Conservation (phyloP, 1,140 invertebrate species). For the Drosophila ambigua region DNA sequence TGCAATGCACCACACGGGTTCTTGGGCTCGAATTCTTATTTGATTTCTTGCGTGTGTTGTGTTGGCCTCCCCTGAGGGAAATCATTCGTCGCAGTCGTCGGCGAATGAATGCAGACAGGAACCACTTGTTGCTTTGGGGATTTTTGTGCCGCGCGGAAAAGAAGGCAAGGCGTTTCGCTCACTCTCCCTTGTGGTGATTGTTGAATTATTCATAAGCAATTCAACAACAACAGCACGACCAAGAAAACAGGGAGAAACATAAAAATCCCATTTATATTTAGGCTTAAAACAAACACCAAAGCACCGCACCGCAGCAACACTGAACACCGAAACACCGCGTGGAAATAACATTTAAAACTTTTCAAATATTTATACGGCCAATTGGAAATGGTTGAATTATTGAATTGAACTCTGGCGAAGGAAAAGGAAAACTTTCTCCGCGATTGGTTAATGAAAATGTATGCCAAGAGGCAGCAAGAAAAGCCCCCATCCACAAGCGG, state of each 20-base stretch:
- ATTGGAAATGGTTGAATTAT: slow-evolving; percentile 52
- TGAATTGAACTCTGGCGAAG: slow-evolving; percentile 25
- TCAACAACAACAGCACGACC: slow-evolving; percentile 7
- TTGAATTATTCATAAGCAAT: slow-evolving; percentile 53
- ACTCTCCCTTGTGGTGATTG: background rate
- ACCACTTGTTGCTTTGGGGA: slow-evolving; percentile 43
- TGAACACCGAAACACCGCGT: no score
- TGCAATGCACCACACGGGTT: slow-evolving; percentile 38
- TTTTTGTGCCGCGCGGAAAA: slow-evolving; percentile 19
- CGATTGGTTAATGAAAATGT: slow-evolving; percentile 63
- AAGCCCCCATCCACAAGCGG: slow-evolving; percentile 19
- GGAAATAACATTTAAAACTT: slow-evolving; percentile 51
- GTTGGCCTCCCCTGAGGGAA: background rate
- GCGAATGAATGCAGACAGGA: background rate
- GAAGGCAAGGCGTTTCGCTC: slow-evolving; percentile 12
- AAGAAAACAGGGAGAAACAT: slow-evolving; percentile 32
- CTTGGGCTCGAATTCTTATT: slow-evolving; percentile 21
- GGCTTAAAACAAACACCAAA: slow-evolving; percentile 41
- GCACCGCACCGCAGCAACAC: background rate
- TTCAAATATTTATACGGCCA: slow-evolving; percentile 53
- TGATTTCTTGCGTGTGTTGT: slow-evolving; percentile 1
- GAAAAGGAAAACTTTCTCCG: slow-evolving; percentile 32
- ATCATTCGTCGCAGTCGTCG: background rate
- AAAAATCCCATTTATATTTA: slow-evolving; percentile 61
- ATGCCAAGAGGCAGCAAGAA: slow-evolving; percentile 49